Evolutionary conservation across 2,113 vertebrate species (phyloP), one percentile per base, ranked within the genome.

Genomic region (Chitala chitala): DNA sequence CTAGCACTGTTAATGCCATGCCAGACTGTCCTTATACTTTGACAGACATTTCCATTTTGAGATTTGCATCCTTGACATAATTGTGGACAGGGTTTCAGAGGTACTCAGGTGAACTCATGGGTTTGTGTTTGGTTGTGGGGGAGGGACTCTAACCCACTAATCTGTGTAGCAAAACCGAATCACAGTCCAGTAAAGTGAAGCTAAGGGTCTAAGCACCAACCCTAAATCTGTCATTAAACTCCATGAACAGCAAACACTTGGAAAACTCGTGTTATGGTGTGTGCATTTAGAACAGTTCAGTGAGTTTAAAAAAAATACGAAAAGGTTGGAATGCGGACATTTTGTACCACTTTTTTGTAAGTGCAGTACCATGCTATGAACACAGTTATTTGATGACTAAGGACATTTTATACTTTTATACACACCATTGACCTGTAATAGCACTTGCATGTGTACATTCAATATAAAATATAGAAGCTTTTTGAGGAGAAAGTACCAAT

Each of bases 21-120:
- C 13, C n/a, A 55, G 22, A 7, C 53, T n/a, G n/a, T n/a, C n/a
- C n/a, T n/a, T n/a, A n/a, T n/a, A n/a, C n/a, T n/a, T n/a, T n/a
- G n/a, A n/a, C n/a, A 22, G 3, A 8, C 7, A 3, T 15, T 8
- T 2, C 7, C 48, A 51, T 4, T 51, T 51, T 51, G 12, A 51
- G 2, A 24, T 48, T 26, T 42, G 5, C 64, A 48, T 46, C 46
- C 10, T 68, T 4, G 46, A 48, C 42, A 48, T 12, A 48, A 4
- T 33, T 38, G 59, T 20, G 31, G 59, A 2, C 59, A 38, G 38
- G 13, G 31, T 36, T 63, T 63, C 59, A 63, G 6, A 36, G n/a
- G 29, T 63, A 63, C 59, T 63, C 59, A 63, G 59, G 59, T 63
- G 38, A 29, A 61, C 33, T 63, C 33, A 38, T 63, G 59, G 5